These are phyloP conservation scores for Chaetogeoica ovagalla DNA, from an alignment of 2,888 invertebrate genomes.

Conservation along the genomic window DNA sequence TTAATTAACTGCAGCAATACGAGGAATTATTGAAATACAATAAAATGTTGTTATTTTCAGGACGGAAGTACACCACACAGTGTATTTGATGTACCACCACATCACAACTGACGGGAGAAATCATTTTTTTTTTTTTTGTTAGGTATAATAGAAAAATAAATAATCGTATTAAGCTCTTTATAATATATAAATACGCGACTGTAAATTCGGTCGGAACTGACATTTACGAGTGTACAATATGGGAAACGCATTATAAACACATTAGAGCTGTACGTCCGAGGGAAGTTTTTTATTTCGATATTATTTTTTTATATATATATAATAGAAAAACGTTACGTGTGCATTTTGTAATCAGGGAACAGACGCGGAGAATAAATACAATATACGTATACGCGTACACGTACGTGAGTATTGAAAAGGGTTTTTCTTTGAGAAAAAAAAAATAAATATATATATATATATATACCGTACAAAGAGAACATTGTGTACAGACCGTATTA, in stretches of 20 bases:
- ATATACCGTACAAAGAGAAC: conserved; percentile 9
- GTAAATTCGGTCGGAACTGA: neutral
- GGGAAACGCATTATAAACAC: conserved; percentile 29
- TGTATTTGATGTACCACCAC: neutral
- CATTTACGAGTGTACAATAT: neutral
- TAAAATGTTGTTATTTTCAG: too few species aligned
- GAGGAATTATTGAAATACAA: too few species aligned
- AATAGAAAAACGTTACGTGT: conserved; percentile 2
- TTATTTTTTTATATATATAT: conserved; percentile 1
- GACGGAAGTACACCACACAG: too few species aligned
- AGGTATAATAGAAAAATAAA: too few species aligned
- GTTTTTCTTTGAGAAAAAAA: neutral
- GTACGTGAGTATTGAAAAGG: neutral
- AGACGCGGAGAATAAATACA: neutral
- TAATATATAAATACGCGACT: neutral
- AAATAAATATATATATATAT: too few species aligned
- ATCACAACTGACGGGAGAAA: neutral
- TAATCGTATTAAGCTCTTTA: neutral
- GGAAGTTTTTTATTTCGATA: conserved; percentile 26
- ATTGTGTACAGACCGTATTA: neutral
- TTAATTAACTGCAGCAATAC: too few species aligned
- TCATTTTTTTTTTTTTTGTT: neutral
- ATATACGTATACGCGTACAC: neutral
- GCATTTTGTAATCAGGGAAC: conserved; percentile 1
- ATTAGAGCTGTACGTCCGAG: conserved; percentile 1